These are phyloP conservation scores for Eueides isabella DNA, from an alignment of 1,140 invertebrate species.

Conservation along the genomic window DNA sequence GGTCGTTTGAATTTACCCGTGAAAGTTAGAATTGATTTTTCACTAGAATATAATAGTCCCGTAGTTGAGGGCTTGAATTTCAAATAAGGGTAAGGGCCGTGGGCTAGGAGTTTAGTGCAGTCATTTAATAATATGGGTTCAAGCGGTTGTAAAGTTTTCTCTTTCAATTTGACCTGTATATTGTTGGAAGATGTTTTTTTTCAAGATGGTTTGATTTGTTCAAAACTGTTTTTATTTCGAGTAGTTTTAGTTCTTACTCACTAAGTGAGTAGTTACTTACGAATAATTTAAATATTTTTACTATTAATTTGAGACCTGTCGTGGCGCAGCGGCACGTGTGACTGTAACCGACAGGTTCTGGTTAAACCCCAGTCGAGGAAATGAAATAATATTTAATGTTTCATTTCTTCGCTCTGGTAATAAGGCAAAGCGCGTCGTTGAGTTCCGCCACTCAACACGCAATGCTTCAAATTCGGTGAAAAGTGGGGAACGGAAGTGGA, in stretches of 20 bases:
- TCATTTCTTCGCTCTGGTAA: too few species aligned
- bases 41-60: neutral
- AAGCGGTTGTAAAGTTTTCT: slow-evolving; percentile 7
- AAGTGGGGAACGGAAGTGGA: too few species aligned
- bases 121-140: slow-evolving; percentile 1
- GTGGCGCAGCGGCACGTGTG: too few species aligned
- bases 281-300: neutral
- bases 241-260: too few species aligned
- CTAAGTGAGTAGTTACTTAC: neutral
- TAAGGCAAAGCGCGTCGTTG: too few species aligned
- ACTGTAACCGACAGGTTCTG: too few species aligned
- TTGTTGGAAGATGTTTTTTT: neutral
- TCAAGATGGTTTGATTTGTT: neutral
- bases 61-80: neutral
- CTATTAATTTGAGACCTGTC: too few species aligned
- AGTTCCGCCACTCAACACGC: too few species aligned
- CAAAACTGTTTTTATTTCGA: too few species aligned
- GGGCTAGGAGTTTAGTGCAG: slow-evolving; percentile 1
- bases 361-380: too few species aligned
- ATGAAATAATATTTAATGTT: too few species aligned
- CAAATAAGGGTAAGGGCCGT: neutral
- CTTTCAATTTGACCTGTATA: slow-evolving; percentile 1
- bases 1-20: neutral
- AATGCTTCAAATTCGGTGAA: too few species aligned
- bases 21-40: slow-evolving; percentile 9